Conservation (phyloP, 1,140 invertebrate species). For the Conopomorpha cramerella region DNA sequence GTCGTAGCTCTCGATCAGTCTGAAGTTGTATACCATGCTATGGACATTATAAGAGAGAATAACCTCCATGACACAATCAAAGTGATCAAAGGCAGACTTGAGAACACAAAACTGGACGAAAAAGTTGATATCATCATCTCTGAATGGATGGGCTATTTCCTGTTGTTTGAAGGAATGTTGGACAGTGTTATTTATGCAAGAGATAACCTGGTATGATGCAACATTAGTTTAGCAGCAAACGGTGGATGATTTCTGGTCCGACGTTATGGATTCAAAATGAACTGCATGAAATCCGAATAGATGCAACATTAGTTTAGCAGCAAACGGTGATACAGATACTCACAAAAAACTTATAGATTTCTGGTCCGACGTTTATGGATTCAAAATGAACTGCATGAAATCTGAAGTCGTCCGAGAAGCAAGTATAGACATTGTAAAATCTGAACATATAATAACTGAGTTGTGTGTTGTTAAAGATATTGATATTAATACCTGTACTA, state of each 20-base stretch:
- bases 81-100: slow-evolving; percentile 80
- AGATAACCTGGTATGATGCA: slow-evolving; percentile 89
- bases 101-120: slow-evolving; percentile 82
- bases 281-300: slow-evolving; percentile 83
- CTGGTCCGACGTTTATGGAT: slow-evolving; percentile 97
- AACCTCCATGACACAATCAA: slow-evolving; percentile 65
- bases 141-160: slow-evolving; percentile 99
- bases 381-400: slow-evolving; percentile 95
- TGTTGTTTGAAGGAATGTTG: slow-evolving; percentile 98
- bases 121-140: slow-evolving; percentile 97
- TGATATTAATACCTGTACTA: slow-evolving; percentile 82
- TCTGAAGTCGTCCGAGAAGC: slow-evolving; percentile 88
- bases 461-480: slow-evolving; percentile 69
- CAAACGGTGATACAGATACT: slow-evolving; percentile 82
- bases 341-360: slow-evolving; percentile 79
- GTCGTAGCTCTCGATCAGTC: slow-evolving; percentile 95
- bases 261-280: slow-evolving; percentile 98
- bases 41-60: slow-evolving; percentile 80
- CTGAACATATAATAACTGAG: slow-evolving; percentile 77
- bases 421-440: slow-evolving; percentile 82
- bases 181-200: slow-evolving; percentile 91
- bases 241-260: slow-evolving; percentile 92
- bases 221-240: slow-evolving; percentile 85
- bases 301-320: slow-evolving; percentile 87
- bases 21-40: slow-evolving; percentile 79